phyloP scores from a whole-genome alignment of 2,113 vertebrate genomes.

The Colinus virginianus region DNA sequence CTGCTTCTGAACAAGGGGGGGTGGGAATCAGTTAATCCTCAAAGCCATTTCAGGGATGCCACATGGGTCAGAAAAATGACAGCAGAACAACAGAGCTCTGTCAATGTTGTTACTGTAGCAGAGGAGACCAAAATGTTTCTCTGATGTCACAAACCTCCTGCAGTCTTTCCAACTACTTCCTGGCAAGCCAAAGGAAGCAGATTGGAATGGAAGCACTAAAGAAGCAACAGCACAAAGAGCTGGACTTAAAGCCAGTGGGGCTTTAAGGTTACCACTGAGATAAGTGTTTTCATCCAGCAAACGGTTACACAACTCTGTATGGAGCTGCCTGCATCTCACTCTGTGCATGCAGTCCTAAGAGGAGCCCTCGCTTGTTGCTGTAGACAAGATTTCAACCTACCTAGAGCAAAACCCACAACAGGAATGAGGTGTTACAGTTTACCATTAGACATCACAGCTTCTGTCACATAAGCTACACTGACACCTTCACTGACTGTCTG shows the following conservation, averaged over 20 bases:
- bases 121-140: background rate
- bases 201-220: background rate
- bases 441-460: background rate
- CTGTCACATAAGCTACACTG: background rate
- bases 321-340: background rate
- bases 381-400: background rate
- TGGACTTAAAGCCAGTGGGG: background rate
- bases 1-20: background rate
- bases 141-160: background rate
- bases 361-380: background rate
- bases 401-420: background rate
- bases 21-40: background rate
- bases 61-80: background rate
- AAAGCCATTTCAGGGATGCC: background rate
- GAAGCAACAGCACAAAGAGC: background rate
- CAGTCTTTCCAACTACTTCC: background rate
- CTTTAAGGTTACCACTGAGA: background rate
- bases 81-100: background rate
- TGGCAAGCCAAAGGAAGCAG: background rate
- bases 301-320: background rate
- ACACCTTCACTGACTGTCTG: background rate
- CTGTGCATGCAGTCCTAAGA: accelerated
- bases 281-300: background rate
- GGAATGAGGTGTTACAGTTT: background rate
- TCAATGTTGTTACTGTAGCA: background rate